Percentiles rank a stretch among this genome's conserved stretches.
Conservation (phyloP, 2,888 invertebrate genomes). For the Pseudoips prasinana region DNA sequence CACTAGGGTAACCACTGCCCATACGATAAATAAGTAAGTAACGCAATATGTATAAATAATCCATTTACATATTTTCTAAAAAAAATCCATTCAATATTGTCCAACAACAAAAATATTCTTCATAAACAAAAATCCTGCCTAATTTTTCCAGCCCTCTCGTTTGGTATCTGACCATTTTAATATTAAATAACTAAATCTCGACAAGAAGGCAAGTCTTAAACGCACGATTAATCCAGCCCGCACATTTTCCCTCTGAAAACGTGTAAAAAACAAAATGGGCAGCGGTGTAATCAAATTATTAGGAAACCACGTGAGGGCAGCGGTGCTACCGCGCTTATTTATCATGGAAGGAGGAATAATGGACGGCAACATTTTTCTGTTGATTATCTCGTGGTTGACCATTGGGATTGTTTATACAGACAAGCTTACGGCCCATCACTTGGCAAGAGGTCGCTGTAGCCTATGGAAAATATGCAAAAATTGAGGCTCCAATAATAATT, state of each 20-base stretch:
- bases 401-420: constrained; percentile 1
- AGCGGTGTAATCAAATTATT: constrained; percentile 62
- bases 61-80: no score
- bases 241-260: constrained; percentile 26
- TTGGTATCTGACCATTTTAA: constrained; percentile 27
- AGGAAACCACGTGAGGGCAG: constrained; percentile 53
- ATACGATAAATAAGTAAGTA: no score
- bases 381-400: neutral
- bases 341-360: constrained; percentile 62
- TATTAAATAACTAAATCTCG: constrained; percentile 37
- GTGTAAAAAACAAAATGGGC: constrained; percentile 49
- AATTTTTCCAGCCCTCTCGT: no score
- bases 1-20: no score
- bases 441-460: no score
- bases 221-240: constrained; percentile 48
- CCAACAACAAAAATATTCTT: constrained; percentile 17
- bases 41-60: no score
- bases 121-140: constrained; percentile 7
- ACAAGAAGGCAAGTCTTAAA: constrained; percentile 35
- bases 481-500: no score
- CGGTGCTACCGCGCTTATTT: constrained; percentile 52
- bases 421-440: no score
- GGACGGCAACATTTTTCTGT: constrained; percentile 46
- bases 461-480: no score
- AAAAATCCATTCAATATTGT: constrained; percentile 17